Evolutionary conservation across 2,797 vertebrate species (phyloP).

Genomic region (Xyrichtys novacula): DNA sequence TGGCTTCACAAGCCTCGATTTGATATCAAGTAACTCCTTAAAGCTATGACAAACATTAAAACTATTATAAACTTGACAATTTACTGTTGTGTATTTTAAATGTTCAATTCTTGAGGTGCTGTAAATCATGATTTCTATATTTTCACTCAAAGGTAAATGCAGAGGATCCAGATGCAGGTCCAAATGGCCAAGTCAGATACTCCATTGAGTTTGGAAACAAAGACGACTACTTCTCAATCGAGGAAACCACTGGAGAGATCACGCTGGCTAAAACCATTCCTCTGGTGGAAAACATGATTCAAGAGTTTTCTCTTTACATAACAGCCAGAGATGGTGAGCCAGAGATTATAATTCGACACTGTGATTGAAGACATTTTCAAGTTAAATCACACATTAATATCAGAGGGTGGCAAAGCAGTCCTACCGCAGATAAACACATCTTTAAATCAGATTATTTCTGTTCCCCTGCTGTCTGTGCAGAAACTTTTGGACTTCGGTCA

Average conservation of each 20-base stretch:
- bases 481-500: neutral
- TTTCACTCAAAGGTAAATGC: constrained; percentile 77
- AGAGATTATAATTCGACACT: no score
- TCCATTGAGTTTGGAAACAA: constrained; percentile 81
- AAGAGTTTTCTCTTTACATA: constrained; percentile 80
- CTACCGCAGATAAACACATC: no score
- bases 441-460: no score
- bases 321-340: constrained; percentile 84
- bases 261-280: constrained; percentile 71
- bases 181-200: constrained; percentile 82
- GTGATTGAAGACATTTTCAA: no score
- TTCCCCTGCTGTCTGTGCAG: neutral
- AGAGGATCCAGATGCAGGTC: constrained; percentile 79
- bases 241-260: constrained; percentile 76
- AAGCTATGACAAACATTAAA: no score
- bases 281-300: constrained; percentile 61
- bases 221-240: constrained; percentile 77
- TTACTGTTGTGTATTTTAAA: neutral
- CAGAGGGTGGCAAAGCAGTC: neutral
- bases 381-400: no score
- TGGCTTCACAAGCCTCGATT: no score
- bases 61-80: no score
- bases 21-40: no score
- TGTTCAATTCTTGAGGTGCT: neutral
- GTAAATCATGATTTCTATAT: neutral